phyloP scores from a whole-genome alignment of 2,113 vertebrate genomes.

The Nothobranchius kuhntae region DNA sequence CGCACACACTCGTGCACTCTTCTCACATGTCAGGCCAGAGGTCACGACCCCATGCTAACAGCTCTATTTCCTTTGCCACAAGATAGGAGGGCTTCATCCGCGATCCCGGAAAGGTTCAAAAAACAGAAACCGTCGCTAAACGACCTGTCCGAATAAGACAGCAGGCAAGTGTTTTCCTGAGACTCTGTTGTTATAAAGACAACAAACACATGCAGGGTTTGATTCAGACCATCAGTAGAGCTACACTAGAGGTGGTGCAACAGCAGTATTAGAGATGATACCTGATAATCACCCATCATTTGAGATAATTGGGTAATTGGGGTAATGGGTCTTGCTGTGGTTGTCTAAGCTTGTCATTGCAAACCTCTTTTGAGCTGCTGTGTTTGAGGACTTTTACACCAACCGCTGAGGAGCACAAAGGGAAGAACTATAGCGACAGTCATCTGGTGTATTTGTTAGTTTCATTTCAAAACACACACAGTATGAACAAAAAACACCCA shows the following conservation, averaged over 20 bases:
- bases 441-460: slow-evolving; percentile 35
- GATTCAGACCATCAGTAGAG: slow-evolving; percentile 38
- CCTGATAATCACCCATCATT: slow-evolving; percentile 69
- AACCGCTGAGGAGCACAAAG: slow-evolving; percentile 23
- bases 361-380: slow-evolving; percentile 41
- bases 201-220: slow-evolving; percentile 53
- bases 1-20: slow-evolving; percentile 25
- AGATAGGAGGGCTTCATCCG: slow-evolving; percentile 36
- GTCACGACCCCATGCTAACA: slow-evolving; percentile 53
- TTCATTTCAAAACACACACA: neutral
- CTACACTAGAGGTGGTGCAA: slow-evolving; percentile 16
- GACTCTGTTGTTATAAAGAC: slow-evolving; percentile 42
- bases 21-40: slow-evolving; percentile 64
- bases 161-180: slow-evolving; percentile 16
- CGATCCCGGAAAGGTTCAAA: slow-evolving; percentile 30
- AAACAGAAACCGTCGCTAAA: slow-evolving; percentile 37
- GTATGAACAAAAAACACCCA: neutral
- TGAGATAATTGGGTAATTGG: slow-evolving; percentile 73
- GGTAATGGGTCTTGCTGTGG: slow-evolving; percentile 59
- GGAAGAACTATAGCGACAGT: slow-evolving; percentile 51
- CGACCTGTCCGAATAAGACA: slow-evolving; percentile 39
- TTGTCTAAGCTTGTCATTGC: slow-evolving; percentile 46
- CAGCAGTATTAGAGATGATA: slow-evolving; percentile 35
- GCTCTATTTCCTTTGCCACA: slow-evolving; percentile 57
- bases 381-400: slow-evolving; percentile 41